These are phyloP conservation scores for Auanema freiburgensis DNA, from an alignment of 2,888 invertebrate genomes.

Conservation along the genomic window DNA sequence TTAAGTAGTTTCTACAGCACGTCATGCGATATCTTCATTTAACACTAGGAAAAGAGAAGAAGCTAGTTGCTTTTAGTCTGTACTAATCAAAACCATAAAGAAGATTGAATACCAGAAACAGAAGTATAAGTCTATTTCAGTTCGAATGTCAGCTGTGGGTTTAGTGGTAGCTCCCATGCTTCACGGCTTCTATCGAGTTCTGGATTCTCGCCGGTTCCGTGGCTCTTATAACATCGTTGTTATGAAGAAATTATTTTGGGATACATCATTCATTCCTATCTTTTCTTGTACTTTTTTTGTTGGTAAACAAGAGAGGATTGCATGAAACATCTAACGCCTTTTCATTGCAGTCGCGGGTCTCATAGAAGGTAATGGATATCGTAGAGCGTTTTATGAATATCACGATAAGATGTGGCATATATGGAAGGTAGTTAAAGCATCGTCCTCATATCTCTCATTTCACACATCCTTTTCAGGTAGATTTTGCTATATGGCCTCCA, in stretches of 20 bases:
- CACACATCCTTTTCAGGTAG: constrained; percentile 64
- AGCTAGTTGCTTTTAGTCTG: background rate
- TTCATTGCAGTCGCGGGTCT: constrained; percentile 14
- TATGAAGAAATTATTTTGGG: constrained; percentile 37
- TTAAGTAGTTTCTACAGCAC: no score
- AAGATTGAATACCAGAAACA: background rate
- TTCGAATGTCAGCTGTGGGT: constrained; percentile 37
- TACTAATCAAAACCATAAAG: background rate
- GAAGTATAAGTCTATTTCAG: constrained; percentile 16
- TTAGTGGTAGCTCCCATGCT: constrained; percentile 40
- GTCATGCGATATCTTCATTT: no score
- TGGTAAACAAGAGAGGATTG: no score
- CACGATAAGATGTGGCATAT: constrained; percentile 37
- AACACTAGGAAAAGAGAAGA: no score
- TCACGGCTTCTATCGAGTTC: constrained; percentile 32
- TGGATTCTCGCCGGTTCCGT: constrained; percentile 33
- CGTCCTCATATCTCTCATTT: background rate
- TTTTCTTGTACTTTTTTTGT: constrained; percentile 29
- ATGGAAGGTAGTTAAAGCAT: constrained; percentile 26
- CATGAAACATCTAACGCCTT: background rate
- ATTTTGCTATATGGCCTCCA: constrained; percentile 90
- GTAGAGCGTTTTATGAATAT: constrained; percentile 26
- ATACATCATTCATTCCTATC: constrained; percentile 36
- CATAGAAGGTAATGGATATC: constrained; percentile 12
- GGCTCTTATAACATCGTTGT: constrained; percentile 26